phyloP scores from a whole-genome alignment of 2,113 vertebrate species.

The Larimichthys crocea region DNA sequence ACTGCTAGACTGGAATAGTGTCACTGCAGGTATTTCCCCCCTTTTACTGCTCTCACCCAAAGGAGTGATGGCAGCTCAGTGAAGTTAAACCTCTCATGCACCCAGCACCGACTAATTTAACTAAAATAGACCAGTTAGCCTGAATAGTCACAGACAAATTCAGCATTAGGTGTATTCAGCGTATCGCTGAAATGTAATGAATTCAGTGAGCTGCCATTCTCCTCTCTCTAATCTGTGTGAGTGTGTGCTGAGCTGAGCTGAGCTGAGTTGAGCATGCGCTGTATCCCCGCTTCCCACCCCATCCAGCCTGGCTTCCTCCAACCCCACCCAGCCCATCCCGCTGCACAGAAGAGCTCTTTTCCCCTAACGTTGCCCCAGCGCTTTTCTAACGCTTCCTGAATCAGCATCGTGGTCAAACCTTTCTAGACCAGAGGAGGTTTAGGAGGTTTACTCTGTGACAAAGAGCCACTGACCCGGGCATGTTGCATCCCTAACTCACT shows the following conservation, averaged over 20 bases:
- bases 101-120: neutral
- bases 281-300: slow-evolving; percentile 55
- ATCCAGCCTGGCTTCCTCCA: slow-evolving; percentile 66
- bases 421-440: slow-evolving; percentile 74
- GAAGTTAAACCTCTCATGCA: slow-evolving; percentile 70
- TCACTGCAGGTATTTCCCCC: slow-evolving; percentile 99
- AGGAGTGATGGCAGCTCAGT: slow-evolving; percentile 98
- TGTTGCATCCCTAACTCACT: slow-evolving; percentile 84
- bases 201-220: slow-evolving; percentile 98
- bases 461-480: slow-evolving; percentile 74
- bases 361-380: slow-evolving; percentile 82
- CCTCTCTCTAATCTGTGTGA: slow-evolving; percentile 90
- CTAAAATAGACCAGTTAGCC: no score
- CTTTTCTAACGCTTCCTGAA: slow-evolving; percentile 75
- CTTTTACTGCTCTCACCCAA: slow-evolving; percentile 93
- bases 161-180: neutral
- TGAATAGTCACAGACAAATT: neutral
- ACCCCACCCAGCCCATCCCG: slow-evolving; percentile 66
- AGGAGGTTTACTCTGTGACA: slow-evolving; percentile 72
- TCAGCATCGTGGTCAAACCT: slow-evolving; percentile 74
- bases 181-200: neutral
- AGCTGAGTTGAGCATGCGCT: slow-evolving; percentile 93
- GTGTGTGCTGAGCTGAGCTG: slow-evolving; percentile 86
- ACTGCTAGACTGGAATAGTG: slow-evolving; percentile 99
- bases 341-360: slow-evolving; percentile 85